Base-by-base conservation (phyloP, 2,888 invertebrate genomes). In the Drosophila niveifrons region DNA sequence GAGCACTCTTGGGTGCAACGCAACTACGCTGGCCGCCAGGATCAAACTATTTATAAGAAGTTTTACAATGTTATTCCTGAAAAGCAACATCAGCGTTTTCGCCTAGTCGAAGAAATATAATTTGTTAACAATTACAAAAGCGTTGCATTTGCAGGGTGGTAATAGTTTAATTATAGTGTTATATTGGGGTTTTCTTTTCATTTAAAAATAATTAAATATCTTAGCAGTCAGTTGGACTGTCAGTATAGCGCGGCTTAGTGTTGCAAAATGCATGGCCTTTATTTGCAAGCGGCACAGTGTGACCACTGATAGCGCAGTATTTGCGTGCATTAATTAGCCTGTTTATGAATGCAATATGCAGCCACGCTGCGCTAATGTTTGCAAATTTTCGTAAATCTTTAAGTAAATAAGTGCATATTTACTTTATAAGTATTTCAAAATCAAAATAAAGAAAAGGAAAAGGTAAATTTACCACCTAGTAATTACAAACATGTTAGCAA, bases 61-160 rank as follows among this genome's bases (percentile, higher is more conserved):
- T 97, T 97, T 90, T 96, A 95, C 80, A 96, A 98, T 93, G 94
- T 98, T 39, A 94, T 98, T 79, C 96, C 97, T 0, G 93, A 95
- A 68, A 94, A 95, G 28, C 95, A 97, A 77, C 96, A 97, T 90
- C 94, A 95, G 61, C 94, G 95, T 80, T 98, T 98, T 91, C 96
- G 95, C 89, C 93, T 97, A 53, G 93, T 97, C 43, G 95, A 96
- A 90, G 94, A 95, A 92, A 92, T 96, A 66, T 97, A 94, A 78
- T 34, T 56, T 56, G 50, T 65, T 72, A 46, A 15, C 46, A 68
- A 55, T 65, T 50, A 66, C 63, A 15, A 55, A 28, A 36, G 11
- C 0, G 0, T 36, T 36, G 7, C 23, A 23, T 31, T n/a, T 31
- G 41, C 29, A 8, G 9, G 10, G 31, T 31, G 10, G 31, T 23